These are phyloP conservation scores for Cotesia congregata DNA, from an alignment of 2,888 invertebrate genomes.

Conservation along the genomic window DNA sequence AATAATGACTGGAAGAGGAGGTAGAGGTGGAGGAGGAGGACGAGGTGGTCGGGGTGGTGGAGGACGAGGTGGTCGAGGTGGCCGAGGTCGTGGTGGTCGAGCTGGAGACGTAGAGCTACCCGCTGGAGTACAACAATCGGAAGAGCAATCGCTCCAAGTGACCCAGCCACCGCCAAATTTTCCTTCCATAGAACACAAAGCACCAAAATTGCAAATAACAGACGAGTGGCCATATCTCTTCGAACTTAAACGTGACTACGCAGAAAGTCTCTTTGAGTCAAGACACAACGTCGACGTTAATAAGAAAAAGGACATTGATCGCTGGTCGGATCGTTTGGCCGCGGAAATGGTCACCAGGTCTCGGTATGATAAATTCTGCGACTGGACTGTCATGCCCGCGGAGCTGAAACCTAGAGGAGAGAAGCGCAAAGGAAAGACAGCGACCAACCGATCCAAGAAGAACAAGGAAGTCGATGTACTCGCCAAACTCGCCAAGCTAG, in stretches of 20 bases:
- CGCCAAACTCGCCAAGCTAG: conserved; percentile 76
- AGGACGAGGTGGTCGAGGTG: neutral
- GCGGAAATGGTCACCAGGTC: conserved; percentile 55
- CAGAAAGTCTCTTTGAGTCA: conserved; percentile 80
- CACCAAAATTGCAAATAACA: conserved; percentile 66
- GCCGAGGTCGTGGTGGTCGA: too few relatives aligned
- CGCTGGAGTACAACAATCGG: conserved; percentile 53
- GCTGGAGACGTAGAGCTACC: too few relatives aligned
- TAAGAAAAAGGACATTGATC: conserved; percentile 64
- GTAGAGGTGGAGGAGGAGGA: conserved; percentile 63
- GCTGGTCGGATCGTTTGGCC: conserved; percentile 64
- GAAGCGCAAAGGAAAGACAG: conserved; percentile 18
- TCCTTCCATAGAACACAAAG: conserved; percentile 70
- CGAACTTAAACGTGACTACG: conserved; percentile 80
- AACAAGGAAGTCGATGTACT: conserved; percentile 58
- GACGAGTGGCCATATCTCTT: conserved; percentile 78
- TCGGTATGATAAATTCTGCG: conserved; percentile 56
- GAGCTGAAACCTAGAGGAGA: conserved; percentile 59
- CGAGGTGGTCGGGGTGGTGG: conserved; percentile 63
- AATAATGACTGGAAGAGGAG: conserved; percentile 67
- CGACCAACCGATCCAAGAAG: neutral
- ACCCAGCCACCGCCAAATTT: conserved; percentile 69
- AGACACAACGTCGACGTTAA: conserved; percentile 72
- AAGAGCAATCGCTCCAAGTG: conserved; percentile 64
- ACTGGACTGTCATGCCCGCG: conserved; percentile 62